Evolutionary conservation across 2,888 invertebrate genomes (phyloP), one percentile per base, ranked within the genome.

Genomic region (Mythimna impura): DNA sequence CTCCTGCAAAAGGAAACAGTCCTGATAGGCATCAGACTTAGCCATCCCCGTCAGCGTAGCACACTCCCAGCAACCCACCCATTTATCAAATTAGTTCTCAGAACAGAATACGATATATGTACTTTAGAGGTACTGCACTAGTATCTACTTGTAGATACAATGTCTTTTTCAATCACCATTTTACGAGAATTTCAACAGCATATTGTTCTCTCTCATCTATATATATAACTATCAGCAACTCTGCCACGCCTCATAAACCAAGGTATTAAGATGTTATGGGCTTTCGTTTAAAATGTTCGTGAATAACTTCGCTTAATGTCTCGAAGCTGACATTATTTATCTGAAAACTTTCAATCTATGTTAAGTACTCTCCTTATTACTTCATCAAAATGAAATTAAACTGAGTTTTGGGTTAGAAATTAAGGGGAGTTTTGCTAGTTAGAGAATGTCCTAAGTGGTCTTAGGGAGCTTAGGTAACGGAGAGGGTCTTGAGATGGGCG

Each of bases 321-420:
- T 72, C 54, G 63, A 60, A 67, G 73, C 68, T 65, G 69, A 67
- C 73, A 70, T 84, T 78, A 84, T 84, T 82, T 84, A 85, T 82
- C 73, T 78, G 43, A 67, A 82, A 84, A 84, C 84, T 84, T 84
- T 77, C 66, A 81, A 75, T 81, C 82, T 82, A 74, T 74, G 66
- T 78, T 76, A 72, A 82, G 82, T 72, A 74, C 73, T 76, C 70
- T 80, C 72, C 64, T 78, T 80, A 67, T 78, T 69, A 80, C 78
- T 84, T 84, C 73, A 78, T 84, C 73, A 82, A 82, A 74, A 81
- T 55, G 67, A 76, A 74, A 73, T 81, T 77, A 76, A 73, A 70
- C 61, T 40, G 67, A 66, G 67, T 74, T 78, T 66, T 66, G 30
- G 47, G 17, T 54, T 50, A 57, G 60, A 62, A 52, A 55, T 70